Conservation (phyloP, 1,140 invertebrate species). For the Heliconius hewitsoni region DNA sequence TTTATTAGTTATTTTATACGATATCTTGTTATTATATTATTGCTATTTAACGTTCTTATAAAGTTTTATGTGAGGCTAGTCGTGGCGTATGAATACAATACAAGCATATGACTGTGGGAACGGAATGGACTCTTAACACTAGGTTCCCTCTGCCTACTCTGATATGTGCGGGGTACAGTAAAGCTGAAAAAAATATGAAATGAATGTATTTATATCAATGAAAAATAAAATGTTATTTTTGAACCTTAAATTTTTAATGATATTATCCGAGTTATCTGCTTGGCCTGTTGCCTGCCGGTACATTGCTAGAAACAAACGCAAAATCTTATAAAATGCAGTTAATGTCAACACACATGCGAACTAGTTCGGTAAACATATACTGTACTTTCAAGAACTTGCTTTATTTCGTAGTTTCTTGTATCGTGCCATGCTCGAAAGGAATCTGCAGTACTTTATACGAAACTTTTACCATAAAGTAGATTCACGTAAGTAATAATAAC, state of each 20-base stretch:
- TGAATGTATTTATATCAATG: background rate
- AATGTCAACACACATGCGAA: constrained; percentile 69
- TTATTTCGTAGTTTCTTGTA: constrained; percentile 60
- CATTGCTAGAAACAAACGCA: constrained; percentile 67
- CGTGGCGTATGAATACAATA: no score
- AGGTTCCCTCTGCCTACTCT: no score
- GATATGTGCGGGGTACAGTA: no score
- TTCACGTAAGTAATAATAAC: constrained; percentile 39
- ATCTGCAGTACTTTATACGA: constrained; percentile 50
- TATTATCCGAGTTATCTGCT: constrained; percentile 69
- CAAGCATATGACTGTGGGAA: no score
- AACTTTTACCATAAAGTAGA: constrained; percentile 47
- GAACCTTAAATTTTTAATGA: constrained; percentile 53
- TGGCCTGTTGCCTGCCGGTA: constrained; percentile 67
- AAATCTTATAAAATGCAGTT: constrained; percentile 76
- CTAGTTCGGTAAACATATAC: constrained; percentile 53
- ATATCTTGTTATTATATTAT: background rate
- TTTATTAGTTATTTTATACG: background rate
- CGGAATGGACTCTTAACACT: no score
- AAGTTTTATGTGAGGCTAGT: background rate
- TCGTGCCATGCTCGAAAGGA: constrained; percentile 41
- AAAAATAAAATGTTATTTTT: constrained; percentile 1
- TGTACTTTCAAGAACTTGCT: constrained; percentile 53
- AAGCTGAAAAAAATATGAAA: no score
- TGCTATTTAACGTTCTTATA: background rate